Base-by-base conservation (phyloP, 2,888 invertebrate genomes). In the Lithophane socia region DNA sequence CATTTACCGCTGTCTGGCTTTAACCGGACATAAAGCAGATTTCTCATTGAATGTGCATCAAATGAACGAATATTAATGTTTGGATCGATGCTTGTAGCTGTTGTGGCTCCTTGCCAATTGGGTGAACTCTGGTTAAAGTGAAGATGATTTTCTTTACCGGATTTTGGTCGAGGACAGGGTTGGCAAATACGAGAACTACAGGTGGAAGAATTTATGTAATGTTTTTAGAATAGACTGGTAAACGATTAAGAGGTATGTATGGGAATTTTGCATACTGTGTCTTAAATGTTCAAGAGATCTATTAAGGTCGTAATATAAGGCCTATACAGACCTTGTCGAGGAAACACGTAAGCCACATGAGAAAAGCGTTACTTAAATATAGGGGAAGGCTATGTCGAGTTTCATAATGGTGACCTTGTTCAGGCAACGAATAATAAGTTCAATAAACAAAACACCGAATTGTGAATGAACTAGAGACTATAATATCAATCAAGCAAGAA, bases 1-100 rank as follows among this genome's bases (percentile, higher is more conserved):
- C 61, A 78, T 77, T 84, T 73, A 80, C 77, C 44, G 65, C 37
- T 65, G 71, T 74, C 75, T 68, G 84, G 56, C 70, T 75, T 65
- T 63, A 79, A 80, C 65, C 44, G 74, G 83, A 88, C 80, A 84
- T 72, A 84, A 88, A 90, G 64, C 89, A 89, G 90, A 86, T 64
- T 75, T 79, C 64, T 67, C 77, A 82, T 85, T 80, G 79, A 84
- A 88, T 78, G 83, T 90, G 91, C 91, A 91, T 89, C 85, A 83
- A 87, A 90, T 89, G 84, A 91, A 93, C 90, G 90, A 91, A 91
- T 93, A 94, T 92, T 93, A 94, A 94, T 93, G 92, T 92, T 91
- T 90, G 89, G 88, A 91, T 90, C 91, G 87, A 88, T 89, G 88
- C 86, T 89, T 91, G 90, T 88, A 88, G 91, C 90, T 81, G 88